Evolutionary conservation across 2,888 invertebrate genomes (phyloP).

Genomic region (Aleiodes testaceus): DNA sequence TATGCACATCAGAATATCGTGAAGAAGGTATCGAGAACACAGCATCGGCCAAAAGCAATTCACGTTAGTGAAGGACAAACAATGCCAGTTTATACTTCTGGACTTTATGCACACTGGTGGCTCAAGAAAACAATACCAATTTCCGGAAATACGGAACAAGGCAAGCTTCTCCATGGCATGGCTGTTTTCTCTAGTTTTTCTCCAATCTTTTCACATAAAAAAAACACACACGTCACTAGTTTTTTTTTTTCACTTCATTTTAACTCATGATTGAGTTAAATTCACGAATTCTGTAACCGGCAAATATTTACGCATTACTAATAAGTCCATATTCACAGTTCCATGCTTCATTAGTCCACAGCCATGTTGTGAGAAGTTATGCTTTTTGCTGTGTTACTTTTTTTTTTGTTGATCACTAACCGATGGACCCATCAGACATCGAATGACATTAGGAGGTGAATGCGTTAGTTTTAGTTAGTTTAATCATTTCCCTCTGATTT

Average conservation of each 20-base stretch:
- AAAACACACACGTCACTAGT: not conserved
- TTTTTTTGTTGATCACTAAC: constrained; percentile 42
- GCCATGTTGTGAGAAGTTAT: constrained; percentile 73
- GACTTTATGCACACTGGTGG: constrained; percentile 95
- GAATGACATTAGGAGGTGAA: constrained; percentile 9
- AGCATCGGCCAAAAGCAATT: constrained; percentile 59
- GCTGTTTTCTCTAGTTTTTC: constrained; percentile 64
- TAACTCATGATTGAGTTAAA: constrained; percentile 49
- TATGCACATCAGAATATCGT: constrained; percentile 50
- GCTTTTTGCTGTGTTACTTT: constrained; percentile 67
- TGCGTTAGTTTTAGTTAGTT: constrained; percentile 3
- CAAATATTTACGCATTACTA: constrained; percentile 11
- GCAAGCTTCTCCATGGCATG: constrained; percentile 73
- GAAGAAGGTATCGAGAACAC: constrained; percentile 55
- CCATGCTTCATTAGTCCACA: constrained; percentile 60
- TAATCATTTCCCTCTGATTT: not conserved
- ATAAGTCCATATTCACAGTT: constrained; percentile 4
- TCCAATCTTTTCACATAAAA: constrained; percentile 41
- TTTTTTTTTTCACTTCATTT: not conserved
- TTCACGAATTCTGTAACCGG: constrained; percentile 33
- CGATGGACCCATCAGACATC: not conserved
- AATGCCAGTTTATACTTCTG: constrained; percentile 81
- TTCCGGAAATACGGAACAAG: constrained; percentile 64
- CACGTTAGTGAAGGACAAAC: constrained; percentile 48
- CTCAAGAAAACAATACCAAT: constrained; percentile 83